Evolutionary conservation across 2,797 vertebrate genomes (phyloP), one percentile per base, ranked within the genome.

Genomic region (Gymnoscopelus braueri): DNA sequence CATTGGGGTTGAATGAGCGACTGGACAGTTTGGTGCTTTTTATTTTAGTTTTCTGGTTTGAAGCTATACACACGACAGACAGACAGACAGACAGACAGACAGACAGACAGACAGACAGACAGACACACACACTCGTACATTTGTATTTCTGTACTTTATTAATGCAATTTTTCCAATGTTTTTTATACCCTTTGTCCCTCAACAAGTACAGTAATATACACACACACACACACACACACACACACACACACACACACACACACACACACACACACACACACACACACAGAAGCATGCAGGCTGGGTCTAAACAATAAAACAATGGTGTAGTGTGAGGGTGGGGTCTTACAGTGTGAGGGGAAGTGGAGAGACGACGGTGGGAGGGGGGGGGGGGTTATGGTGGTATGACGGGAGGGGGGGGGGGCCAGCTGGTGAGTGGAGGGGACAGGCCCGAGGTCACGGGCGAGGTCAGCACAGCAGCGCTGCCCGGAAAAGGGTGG

Each of bases 291-390:
- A 19, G 32, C 29, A 24, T 70, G 19, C 19, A 19, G 26, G 32
- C 5, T 35, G 29, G 29, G 63, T 57, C 39, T 26, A 55, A 74
- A 74, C 32, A 79, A 78, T 74, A 62, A 70, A 65, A 69, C 58
- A 35, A 35, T 35, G 32, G 32, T 35, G 4, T 2, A 35, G 32
- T 35, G 32, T 35, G 32, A 35, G 32, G 32, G 32, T 35, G 32
- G 32, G 32, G 32, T 5, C 32, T 4, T 35, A 35, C 32, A 35
- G 32, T 35, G 32, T 35, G 32, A 35, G 32, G 32, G 32, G 32
- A 35, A 35, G 32, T 35, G 32, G 32, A 35, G 32, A 35, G 32
- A 35, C 32, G 32, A 35, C 32, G 32, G 5, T 4, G 26, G 26
- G 26, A 0, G 26, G 26, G 26, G 4, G 5, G 32, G 32, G 32